A percentile compares a stretch with the other conserved stretches of the same genome.
Evolutionary conservation across 2,797 vertebrate genomes (phyloP).

Genomic region (Melanotaenia trifasciata): DNA sequence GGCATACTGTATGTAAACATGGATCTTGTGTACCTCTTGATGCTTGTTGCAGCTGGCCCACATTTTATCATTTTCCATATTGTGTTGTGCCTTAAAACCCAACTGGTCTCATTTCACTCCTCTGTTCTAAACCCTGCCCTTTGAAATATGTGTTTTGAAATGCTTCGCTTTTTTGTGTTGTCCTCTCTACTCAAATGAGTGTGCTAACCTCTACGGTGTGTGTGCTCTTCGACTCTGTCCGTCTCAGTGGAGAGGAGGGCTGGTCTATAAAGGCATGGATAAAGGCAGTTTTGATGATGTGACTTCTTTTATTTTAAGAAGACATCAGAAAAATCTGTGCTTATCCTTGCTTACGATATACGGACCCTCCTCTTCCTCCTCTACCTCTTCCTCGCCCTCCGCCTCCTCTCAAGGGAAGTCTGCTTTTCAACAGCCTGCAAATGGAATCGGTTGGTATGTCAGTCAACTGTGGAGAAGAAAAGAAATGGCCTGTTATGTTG

Average conservation of each 20-base stretch:
- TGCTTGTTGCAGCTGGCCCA: slow-evolving; percentile 70
- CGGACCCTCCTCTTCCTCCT: slow-evolving; percentile 77
- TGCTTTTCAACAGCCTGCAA: slow-evolving; percentile 68
- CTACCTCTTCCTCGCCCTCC: slow-evolving; percentile 72
- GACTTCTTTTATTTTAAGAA: slow-evolving; percentile 90
- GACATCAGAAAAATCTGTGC: slow-evolving; percentile 92
- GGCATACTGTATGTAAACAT: slow-evolving; percentile 41
- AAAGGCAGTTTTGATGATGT: slow-evolving; percentile 92
- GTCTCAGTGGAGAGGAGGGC: slow-evolving; percentile 76
- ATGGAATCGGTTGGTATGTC: slow-evolving; percentile 71
- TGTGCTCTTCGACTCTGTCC: slow-evolving; percentile 72
- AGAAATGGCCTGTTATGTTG: slow-evolving; percentile 49
- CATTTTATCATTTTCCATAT: slow-evolving; percentile 53
- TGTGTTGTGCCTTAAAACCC: slow-evolving; percentile 68
- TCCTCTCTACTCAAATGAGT: slow-evolving; percentile 51
- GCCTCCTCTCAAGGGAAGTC: slow-evolving; percentile 74
- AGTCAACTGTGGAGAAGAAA: slow-evolving; percentile 52
- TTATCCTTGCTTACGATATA: slow-evolving; percentile 87
- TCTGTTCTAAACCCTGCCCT: slow-evolving; percentile 58
- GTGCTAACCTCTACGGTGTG: slow-evolving; percentile 70
- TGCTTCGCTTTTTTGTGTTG: slow-evolving; percentile 66
- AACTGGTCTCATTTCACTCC: slow-evolving; percentile 61
- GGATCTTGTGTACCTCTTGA: slow-evolving; percentile 53
- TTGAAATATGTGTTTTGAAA: slow-evolving; percentile 62
- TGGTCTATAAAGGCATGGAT: slow-evolving; percentile 84